A percentile compares a stretch with the other conserved stretches of the same genome.
phyloP scores from a whole-genome alignment of 2,888 invertebrate genomes.

The Cosmia pyralina region DNA sequence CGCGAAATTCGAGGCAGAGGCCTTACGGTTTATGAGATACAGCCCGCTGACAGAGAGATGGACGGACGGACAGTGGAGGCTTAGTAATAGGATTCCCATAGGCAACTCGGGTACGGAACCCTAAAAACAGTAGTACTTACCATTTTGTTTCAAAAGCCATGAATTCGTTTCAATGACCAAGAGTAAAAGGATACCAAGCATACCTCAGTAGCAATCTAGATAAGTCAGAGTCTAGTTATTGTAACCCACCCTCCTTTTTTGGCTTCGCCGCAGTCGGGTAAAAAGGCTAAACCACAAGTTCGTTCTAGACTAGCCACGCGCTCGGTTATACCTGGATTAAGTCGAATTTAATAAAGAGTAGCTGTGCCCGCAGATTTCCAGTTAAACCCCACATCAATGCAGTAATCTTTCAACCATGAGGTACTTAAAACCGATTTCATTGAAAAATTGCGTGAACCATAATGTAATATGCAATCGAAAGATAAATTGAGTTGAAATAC shows the following conservation, averaged over 20 bases:
- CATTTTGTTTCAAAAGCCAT: no score
- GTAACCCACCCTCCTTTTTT: no score
- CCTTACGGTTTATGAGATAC: no score
- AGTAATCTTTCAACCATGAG: slow-evolving; percentile 43
- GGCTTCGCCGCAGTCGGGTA: neutral
- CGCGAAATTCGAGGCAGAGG: no score
- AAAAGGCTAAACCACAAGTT: slow-evolving; percentile 21
- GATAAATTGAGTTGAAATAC: slow-evolving; percentile 35
- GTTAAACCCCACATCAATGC: slow-evolving; percentile 32
- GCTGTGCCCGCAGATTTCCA: slow-evolving; percentile 35
- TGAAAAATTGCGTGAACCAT: slow-evolving; percentile 30
- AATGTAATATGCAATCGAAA: slow-evolving; percentile 27
- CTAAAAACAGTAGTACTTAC: no score
- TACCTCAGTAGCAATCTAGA: neutral
- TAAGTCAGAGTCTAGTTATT: slow-evolving; percentile 5
- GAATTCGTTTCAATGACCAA: no score
- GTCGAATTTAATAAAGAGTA: slow-evolving; percentile 60
- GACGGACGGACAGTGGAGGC: no score
- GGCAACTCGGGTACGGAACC: no score
- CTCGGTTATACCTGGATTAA: slow-evolving; percentile 34
- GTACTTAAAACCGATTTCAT: slow-evolving; percentile 39
- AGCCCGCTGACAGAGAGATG: no score
- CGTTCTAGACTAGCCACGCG: slow-evolving; percentile 26
- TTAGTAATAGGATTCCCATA: no score
- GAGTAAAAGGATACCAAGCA: no score